A percentile compares a stretch with the other conserved stretches of the same genome.
Conservation (phyloP, 2,113 vertebrate species). For the Gadus chalcogrammus region DNA sequence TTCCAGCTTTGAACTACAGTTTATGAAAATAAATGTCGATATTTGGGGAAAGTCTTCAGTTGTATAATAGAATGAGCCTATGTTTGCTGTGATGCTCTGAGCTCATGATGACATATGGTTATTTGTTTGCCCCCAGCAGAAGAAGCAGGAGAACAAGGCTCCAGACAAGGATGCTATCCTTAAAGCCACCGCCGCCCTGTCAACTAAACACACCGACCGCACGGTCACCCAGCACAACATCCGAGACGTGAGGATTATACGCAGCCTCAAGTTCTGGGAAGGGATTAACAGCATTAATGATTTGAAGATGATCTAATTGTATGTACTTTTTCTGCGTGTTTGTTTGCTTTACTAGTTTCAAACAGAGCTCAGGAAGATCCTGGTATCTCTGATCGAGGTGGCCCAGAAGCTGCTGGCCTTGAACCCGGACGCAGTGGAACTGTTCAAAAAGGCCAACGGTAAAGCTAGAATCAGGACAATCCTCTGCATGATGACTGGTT, state of each 20-base stretch:
- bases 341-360: slow-evolving; percentile 80
- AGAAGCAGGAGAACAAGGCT: slow-evolving; percentile 94
- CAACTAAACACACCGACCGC: slow-evolving; percentile 81
- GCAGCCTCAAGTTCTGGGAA: too few species aligned
- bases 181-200: slow-evolving; percentile 85
- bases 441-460: slow-evolving; percentile 87
- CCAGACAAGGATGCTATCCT: slow-evolving; percentile 94
- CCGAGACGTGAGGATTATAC: slow-evolving; percentile 78
- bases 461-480: neutral
- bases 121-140: slow-evolving; percentile 65
- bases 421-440: slow-evolving; percentile 96
- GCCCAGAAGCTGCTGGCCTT: slow-evolving; percentile 93
- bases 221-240: slow-evolving; percentile 86
- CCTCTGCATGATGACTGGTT: too few species aligned
- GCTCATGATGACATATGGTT: neutral
- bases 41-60: too few species aligned
- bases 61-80: neutral
- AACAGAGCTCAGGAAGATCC: slow-evolving; percentile 94
- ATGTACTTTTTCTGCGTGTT: slow-evolving; percentile 9
- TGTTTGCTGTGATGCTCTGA: neutral
- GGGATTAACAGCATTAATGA: slow-evolving; percentile 7
- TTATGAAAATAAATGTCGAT: neutral
- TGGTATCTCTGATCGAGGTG: slow-evolving; percentile 96
- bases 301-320: neutral
- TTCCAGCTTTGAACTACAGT: neutral